These are phyloP conservation scores for Agrenia bidenticulata DNA, from an alignment of 2,888 invertebrate genomes.

Conservation along the genomic window DNA sequence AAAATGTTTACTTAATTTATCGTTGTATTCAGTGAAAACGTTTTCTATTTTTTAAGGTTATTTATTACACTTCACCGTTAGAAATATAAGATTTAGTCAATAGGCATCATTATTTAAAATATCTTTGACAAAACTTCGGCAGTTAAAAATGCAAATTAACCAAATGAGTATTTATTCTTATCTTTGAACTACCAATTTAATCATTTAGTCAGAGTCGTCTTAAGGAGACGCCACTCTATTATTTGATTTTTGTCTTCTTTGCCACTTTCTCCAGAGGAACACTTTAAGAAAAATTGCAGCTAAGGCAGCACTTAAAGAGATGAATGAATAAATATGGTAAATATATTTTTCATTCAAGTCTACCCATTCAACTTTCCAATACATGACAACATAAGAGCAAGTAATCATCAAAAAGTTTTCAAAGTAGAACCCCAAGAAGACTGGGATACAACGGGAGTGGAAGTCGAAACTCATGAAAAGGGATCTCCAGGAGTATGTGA, in stretches of 20 bases:
- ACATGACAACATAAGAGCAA: conserved; percentile 26
- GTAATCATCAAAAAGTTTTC: conserved; percentile 32
- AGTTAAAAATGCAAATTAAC: too few species aligned
- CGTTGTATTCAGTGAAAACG: too few species aligned
- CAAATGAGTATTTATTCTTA: too few species aligned
- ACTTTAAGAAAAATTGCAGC: conserved; percentile 13
- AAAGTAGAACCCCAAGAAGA: conserved; percentile 33
- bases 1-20: too few species aligned
- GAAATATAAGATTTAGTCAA: too few species aligned
- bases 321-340: conserved; percentile 20
- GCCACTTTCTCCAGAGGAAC: conserved; percentile 9
- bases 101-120: too few species aligned
- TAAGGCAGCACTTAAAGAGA: conserved; percentile 5
- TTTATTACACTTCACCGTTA: too few species aligned
- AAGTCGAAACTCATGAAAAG: conserved; percentile 40
- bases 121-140: too few species aligned
- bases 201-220: too few species aligned
- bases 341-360: conserved; percentile 30
- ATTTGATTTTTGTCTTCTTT: background rate
- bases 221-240: too few species aligned
- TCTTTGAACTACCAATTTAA: too few species aligned
- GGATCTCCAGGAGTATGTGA: conserved; percentile 39
- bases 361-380: conserved; percentile 12
- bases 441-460: conserved; percentile 21
- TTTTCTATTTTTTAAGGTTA: too few species aligned